Conservation (phyloP, 1,140 invertebrate species). For the Zaprionus camerounensis region DNA sequence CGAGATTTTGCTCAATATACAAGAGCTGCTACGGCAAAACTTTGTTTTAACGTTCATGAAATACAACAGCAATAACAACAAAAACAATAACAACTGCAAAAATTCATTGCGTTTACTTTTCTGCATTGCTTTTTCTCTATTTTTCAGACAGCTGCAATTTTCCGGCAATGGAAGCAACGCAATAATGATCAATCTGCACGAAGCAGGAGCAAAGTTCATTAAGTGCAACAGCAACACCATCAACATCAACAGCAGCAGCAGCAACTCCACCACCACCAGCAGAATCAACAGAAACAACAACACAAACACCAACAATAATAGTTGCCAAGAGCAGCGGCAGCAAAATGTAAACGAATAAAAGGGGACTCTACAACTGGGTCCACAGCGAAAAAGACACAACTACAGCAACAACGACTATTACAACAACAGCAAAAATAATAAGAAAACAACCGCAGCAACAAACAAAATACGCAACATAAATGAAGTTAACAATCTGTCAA, state of each 20-base stretch:
- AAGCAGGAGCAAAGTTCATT: conserved; percentile 49
- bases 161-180: conserved; percentile 44
- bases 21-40: background rate
- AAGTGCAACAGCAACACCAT: conserved; percentile 36
- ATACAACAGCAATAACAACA: background rate
- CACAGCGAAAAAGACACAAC: conserved; percentile 20
- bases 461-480: conserved; percentile 80
- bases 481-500: conserved; percentile 84
- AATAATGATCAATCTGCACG: conserved; percentile 64
- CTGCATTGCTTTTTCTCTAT: background rate
- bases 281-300: conserved; percentile 9
- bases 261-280: background rate
- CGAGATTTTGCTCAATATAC: background rate
- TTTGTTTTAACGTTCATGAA: background rate
- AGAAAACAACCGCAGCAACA: conserved; percentile 44
- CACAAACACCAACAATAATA: conserved; percentile 28
- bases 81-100: background rate
- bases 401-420: conserved; percentile 34
- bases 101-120: conserved; percentile 38
- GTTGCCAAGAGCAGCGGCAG: conserved; percentile 37
- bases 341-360: conserved; percentile 66
- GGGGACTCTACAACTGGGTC: conserved; percentile 48
- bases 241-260: conserved; percentile 19
- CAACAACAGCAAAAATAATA: conserved; percentile 9
- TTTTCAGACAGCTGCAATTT: conserved; percentile 58